Base-by-base conservation (phyloP, 2,888 invertebrate genomes). In the Eudasyphora cyanicolor region DNA sequence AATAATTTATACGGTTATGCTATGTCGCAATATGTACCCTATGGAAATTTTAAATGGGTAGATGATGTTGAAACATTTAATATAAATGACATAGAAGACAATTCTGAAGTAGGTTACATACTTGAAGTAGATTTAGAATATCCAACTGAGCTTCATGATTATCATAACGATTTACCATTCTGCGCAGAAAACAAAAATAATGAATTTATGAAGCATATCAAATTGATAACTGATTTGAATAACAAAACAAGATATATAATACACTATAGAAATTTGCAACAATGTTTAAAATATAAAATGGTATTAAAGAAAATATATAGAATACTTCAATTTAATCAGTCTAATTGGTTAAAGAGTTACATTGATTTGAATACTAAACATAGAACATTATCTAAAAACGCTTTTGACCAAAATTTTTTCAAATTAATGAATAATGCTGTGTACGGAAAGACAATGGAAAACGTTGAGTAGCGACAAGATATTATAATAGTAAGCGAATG, bases 381-480 rank as follows among this genome's bases (percentile, higher is more conserved):
- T 64, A 78, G 88, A 73, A 88, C 86, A 54, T 64, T 82, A 29
- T 85, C 90, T 1, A 85, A 21, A 24, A 90, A 88, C 85, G 82
- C 87, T 3, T 91, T 90, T 86, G 87, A 91, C 79, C 89, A 89
- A 85, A 86, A 88, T 78, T 87, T 89, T 74, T 91, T 85, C 69
- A 91, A 92, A 85, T 80, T 90, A 21, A 87, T 90, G 83, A 91
- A 89, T 76, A 92, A 91, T 80, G 85, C 82, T 7, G 84, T 86
- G 2, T 86, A 82, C 27, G 82, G 86, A 14, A 86, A 86, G 57
- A 85, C 86, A 7, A 84, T 86, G 81, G 85, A 86, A 73, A 87
- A 86, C 78, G 84, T 86, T 0, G 85, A 85, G 54, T 86, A 85
- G 19, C 71, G 86, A 54, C 82, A 83, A 57, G 45, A 82, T 71